Evolutionary conservation across 2,797 vertebrate species (phyloP).

Genomic region (Pristis pectinata): DNA sequence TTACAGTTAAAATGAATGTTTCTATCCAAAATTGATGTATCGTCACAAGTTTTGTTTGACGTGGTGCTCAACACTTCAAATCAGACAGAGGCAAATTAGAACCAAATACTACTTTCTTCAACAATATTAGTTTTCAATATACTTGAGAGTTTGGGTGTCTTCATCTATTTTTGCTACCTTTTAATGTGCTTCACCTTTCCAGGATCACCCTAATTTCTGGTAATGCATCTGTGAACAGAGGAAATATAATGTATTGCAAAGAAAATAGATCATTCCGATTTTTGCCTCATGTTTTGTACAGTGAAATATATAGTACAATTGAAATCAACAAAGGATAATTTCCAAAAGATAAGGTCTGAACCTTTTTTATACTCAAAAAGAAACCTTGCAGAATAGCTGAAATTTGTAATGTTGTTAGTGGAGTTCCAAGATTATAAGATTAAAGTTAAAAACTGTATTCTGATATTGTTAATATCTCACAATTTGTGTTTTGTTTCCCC

Average conservation of each 20-base stretch:
- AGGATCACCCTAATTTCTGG: background rate
- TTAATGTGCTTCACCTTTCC: background rate
- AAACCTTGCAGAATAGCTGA: background rate
- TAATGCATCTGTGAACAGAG: background rate
- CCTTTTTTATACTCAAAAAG: background rate
- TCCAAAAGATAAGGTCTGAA: background rate
- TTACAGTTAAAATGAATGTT: background rate
- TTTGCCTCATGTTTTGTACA: background rate
- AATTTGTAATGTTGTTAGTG: background rate
- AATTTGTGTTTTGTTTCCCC: conserved; percentile 41
- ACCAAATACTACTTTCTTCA: background rate
- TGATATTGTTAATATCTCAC: background rate
- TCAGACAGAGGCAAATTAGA: background rate
- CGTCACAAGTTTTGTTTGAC: background rate
- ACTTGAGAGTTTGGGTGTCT: background rate
- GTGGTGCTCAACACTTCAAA: background rate
- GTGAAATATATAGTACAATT: background rate
- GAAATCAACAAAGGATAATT: background rate
- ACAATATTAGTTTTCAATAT: background rate
- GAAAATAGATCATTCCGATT: background rate
- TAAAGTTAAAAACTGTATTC: background rate
- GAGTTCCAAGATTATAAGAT: background rate
- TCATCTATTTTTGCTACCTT: background rate
- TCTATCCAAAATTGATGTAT: background rate
- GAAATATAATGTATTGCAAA: background rate